Evolutionary conservation across 2,888 invertebrate species (phyloP).

Genomic region (Odontothrips loti): DNA sequence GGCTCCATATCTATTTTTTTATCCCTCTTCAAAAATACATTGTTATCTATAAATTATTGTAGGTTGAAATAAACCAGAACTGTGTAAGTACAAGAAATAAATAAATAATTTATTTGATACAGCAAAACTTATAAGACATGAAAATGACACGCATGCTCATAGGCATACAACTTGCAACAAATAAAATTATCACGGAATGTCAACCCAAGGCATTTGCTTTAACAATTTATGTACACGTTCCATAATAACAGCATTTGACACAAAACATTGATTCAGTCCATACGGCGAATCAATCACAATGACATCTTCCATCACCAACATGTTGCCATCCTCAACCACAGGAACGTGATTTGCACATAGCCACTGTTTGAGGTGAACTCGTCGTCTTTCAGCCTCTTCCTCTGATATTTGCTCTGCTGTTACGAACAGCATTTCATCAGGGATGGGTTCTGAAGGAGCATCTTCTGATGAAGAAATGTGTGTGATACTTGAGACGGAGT

Average conservation of each 20-base stretch:
- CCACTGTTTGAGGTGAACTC: conserved; percentile 44
- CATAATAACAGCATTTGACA: conserved; percentile 46
- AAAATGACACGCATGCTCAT: no score
- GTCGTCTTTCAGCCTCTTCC: conserved; percentile 33
- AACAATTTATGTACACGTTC: conserved; percentile 46
- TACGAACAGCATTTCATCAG: conserved; percentile 4
- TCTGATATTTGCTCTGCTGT: neutral
- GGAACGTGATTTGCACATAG: conserved; percentile 45
- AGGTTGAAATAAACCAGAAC: no score
- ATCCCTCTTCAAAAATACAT: no score
- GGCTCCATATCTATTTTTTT: no score
- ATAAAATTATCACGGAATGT: no score
- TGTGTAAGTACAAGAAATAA: no score
- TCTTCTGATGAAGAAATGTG: neutral
- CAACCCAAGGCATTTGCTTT: conserved; percentile 42
- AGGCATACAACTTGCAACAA: no score
- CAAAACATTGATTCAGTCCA: conserved; percentile 45
- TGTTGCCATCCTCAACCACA: conserved; percentile 44
- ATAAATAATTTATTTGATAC: no score
- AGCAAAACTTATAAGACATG: no score
- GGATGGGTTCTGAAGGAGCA: neutral
- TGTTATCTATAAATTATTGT: no score
- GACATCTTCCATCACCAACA: conserved; percentile 45
- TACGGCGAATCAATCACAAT: conserved; percentile 47
- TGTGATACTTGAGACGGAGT: conserved; percentile 20